These are phyloP conservation scores for Metaphire vulgaris DNA, from an alignment of 1,140 invertebrate genomes.

Conservation along the genomic window DNA sequence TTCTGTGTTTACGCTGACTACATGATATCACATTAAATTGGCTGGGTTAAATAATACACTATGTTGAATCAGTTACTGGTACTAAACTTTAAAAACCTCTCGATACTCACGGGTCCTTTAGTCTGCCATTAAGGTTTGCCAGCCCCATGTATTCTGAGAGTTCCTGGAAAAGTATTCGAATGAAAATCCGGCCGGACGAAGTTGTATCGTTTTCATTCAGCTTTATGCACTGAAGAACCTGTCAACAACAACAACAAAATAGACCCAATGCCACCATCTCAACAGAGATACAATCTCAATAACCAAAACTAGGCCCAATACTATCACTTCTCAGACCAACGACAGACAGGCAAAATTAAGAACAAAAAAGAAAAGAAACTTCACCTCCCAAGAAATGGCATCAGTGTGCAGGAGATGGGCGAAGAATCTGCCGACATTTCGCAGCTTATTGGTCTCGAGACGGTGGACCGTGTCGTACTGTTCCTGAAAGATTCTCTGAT, in stretches of 20 bases:
- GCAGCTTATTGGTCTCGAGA: slow-evolving; percentile 87
- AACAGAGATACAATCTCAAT: no score
- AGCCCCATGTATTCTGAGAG: slow-evolving; percentile 92
- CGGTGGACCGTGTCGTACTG: slow-evolving; percentile 83
- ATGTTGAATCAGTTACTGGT: no score
- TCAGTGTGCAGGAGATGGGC: slow-evolving; percentile 93
- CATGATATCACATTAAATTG: no score
- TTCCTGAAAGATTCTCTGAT: slow-evolving; percentile 90
- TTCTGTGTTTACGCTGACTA: no score
- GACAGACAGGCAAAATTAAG: no score
- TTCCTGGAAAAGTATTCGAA: slow-evolving; percentile 95
- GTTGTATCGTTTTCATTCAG: slow-evolving; percentile 96
- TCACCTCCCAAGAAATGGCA: slow-evolving; percentile 85
- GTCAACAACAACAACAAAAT: slow-evolving; percentile 17
- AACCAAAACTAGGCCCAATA: no score
- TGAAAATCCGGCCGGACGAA: slow-evolving; percentile 92
- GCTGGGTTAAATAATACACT: no score
- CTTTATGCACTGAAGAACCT: slow-evolving; percentile 75
- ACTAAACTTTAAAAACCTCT: no score
- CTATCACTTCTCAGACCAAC: no score
- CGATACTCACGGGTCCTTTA: slow-evolving; percentile 77
- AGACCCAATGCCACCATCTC: no score
- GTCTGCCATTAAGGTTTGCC: slow-evolving; percentile 76
- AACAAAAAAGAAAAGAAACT: no score
- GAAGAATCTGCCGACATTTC: slow-evolving; percentile 98